phyloP scores from a whole-genome alignment of 2,888 invertebrate genomes.

The Hemistola chrysoprasaria region DNA sequence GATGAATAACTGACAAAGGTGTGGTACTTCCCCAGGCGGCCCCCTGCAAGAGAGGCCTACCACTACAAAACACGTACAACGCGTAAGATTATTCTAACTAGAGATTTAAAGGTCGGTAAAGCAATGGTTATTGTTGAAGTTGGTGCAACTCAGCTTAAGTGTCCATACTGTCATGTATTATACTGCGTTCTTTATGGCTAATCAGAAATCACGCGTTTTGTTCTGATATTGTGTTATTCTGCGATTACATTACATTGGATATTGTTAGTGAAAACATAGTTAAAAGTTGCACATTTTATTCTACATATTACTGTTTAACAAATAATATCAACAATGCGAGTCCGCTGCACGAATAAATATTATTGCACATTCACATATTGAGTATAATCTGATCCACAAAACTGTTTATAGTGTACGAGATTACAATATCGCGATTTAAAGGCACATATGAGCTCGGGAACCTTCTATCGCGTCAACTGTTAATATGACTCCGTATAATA shows the following conservation, averaged over 20 bases:
- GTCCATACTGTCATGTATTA: constrained; percentile 23
- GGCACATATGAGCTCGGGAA: constrained; percentile 62
- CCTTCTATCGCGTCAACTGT: constrained; percentile 24
- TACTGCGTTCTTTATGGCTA: constrained; percentile 33
- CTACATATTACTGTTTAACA: constrained; percentile 33
- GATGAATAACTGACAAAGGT: too few species aligned
- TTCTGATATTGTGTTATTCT: constrained; percentile 50
- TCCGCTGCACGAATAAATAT: constrained; percentile 33
- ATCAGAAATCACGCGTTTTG: constrained; percentile 48
- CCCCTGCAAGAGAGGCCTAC: too few species aligned
- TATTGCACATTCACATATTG: constrained; percentile 28
- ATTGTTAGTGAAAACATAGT: constrained; percentile 63
- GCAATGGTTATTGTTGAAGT: too few species aligned
- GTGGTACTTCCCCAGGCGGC: too few species aligned
- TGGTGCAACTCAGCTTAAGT: too few species aligned
- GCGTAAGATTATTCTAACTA: too few species aligned
- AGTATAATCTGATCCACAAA: constrained; percentile 32
- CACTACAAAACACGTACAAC: too few species aligned
- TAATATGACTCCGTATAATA: constrained; percentile 59
- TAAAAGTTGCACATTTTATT: constrained; percentile 43
- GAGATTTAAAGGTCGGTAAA: too few species aligned
- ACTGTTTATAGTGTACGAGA: constrained; percentile 24
- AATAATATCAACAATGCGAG: constrained; percentile 33
- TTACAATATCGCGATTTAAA: constrained; percentile 43
- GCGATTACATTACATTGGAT: constrained; percentile 53